Evolutionary conservation across 2,888 invertebrate species (phyloP), one percentile per base, ranked within the genome.

Genomic region (Autographa gamma): DNA sequence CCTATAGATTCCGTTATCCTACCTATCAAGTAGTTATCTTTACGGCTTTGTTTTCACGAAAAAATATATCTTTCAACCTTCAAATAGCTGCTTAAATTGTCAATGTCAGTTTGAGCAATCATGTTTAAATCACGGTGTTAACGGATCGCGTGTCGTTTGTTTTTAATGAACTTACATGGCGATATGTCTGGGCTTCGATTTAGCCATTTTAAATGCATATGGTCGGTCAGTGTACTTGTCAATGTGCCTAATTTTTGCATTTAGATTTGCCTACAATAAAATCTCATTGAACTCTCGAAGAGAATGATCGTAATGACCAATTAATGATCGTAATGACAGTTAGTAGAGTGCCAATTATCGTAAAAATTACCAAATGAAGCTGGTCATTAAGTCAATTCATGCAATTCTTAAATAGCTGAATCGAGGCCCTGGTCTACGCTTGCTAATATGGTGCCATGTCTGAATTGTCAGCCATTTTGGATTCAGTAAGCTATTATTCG

Each of bases 31-130:
- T 48, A 66, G 84, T 74, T 74, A 89, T 89, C 89, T 89, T 88
- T 88, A 89, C 74, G 66, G 76, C 77, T 76, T 32, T 87, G 80
- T 88, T 89, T 88, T 82, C 77, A 70, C 63, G 68, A 71, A 72
- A 67, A 63, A 64, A 74, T 16, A 58, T 80, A 75, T 72, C 60
- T 67, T 63, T 65, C 34, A 80, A 74, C 83, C 83, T 77, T 84
- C 81, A 68, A 66, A 69, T 3, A 56, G 25, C 60, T 70, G 71
- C 73, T 74, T 74, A 70, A 41, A 72, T 66, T 73, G 58, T 75
- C 77, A 82, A 69, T 73, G 73, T 82, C 74, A 70, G 59, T 74
- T 59, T 69, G 71, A 73, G 65, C 64, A 63, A 43, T 69, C 31
- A 16, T 61, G 25, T 56, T 59, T 73, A 73, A 69, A 70, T 69